A percentile compares a stretch with the other conserved stretches of the same genome.
These are phyloP conservation scores for Amblyteles armatorius DNA, from an alignment of 2,888 invertebrate species.

Conservation along the genomic window DNA sequence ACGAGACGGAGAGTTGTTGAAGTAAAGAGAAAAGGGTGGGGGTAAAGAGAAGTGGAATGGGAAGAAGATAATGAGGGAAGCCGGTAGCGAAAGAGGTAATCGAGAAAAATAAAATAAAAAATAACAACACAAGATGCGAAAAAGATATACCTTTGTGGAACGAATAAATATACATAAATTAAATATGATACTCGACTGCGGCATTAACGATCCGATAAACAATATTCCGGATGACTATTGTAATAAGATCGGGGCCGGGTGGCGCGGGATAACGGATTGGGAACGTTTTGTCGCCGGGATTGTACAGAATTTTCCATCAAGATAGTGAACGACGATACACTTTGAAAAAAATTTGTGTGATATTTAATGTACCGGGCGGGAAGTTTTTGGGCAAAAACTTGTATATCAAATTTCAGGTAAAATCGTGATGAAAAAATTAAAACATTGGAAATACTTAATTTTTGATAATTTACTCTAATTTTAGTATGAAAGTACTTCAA, in stretches of 20 bases:
- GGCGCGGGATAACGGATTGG: too few relatives aligned
- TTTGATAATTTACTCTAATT: too few relatives aligned
- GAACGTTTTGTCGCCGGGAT: too few relatives aligned
- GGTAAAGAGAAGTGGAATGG: neutral
- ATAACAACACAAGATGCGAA: conserved; percentile 11
- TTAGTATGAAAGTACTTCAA: too few relatives aligned
- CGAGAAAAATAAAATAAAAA: conserved; percentile 27
- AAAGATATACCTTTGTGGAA: neutral
- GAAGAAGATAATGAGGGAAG: conserved; percentile 46
- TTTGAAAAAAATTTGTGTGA: too few relatives aligned
- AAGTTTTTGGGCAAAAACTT: too few relatives aligned
- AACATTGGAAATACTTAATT: too few relatives aligned
- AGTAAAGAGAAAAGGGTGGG: neutral
- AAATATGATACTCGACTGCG: neutral
- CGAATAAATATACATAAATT: conserved; percentile 22
- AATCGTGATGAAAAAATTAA: too few relatives aligned
- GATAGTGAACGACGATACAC: neutral
- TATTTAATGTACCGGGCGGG: too few relatives aligned
- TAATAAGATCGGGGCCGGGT: too few relatives aligned
- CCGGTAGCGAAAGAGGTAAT: conserved; percentile 15
- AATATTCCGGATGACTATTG: neutral
- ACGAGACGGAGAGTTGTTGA: conserved; percentile 14
- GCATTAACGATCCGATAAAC: neutral
- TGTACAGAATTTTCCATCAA: too few relatives aligned
- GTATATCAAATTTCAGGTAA: too few relatives aligned